Conservation (phyloP, 2,797 vertebrate species). For the Eleutherodactylus coqui region DNA sequence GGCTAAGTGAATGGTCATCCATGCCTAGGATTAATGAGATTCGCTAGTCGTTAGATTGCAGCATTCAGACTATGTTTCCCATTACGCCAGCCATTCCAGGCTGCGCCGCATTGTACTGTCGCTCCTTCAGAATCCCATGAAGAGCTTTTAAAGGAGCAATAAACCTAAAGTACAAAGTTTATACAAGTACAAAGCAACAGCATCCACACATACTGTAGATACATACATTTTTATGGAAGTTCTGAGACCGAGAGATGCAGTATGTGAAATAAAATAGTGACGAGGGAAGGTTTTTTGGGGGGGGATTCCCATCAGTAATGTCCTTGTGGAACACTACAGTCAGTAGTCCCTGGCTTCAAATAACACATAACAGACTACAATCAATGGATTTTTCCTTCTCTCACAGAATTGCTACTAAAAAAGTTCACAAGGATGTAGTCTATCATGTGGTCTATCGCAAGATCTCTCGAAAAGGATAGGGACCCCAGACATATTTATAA, state of each 20-base stretch:
- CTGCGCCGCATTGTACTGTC: neutral
- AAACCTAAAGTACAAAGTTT: neutral
- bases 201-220: neutral
- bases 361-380: too few relatives aligned
- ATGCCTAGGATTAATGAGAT: slow-evolving; percentile 20
- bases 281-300: too few relatives aligned
- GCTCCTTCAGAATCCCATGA: neutral
- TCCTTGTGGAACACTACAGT: too few relatives aligned
- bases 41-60: slow-evolving; percentile 2
- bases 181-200: neutral
- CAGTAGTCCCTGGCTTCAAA: too few relatives aligned
- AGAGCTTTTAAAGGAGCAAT: neutral
- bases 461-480: too few relatives aligned
- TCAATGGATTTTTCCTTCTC: too few relatives aligned
- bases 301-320: too few relatives aligned
- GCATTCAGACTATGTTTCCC: neutral
- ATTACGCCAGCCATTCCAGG: neutral
- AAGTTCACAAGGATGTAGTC: too few relatives aligned
- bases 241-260: neutral
- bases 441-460: too few relatives aligned
- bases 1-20: neutral
- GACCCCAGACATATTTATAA: too few relatives aligned
- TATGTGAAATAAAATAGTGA: too few relatives aligned
- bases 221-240: neutral
- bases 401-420: too few relatives aligned